phyloP scores from a whole-genome alignment of 2,888 invertebrate genomes.

The Chrysomela aeneicollis region DNA sequence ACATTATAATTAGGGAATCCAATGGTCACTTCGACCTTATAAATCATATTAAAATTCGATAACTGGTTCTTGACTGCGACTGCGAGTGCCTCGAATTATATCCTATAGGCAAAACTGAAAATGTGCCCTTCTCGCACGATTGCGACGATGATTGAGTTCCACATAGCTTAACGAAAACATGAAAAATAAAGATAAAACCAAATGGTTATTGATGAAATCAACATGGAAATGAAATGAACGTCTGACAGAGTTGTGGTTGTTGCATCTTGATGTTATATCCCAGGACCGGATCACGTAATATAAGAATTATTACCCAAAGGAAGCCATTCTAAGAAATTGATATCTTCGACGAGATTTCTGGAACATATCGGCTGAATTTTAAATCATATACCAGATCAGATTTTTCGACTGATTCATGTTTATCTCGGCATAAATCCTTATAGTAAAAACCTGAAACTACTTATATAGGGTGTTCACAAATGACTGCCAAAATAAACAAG shows the following conservation, averaged over 20 bases:
- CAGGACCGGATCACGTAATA: slow-evolving; percentile 3
- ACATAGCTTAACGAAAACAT: background rate
- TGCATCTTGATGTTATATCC: slow-evolving; percentile 21
- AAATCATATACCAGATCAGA: too few relatives aligned
- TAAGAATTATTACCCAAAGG: too few relatives aligned
- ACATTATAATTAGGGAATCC: background rate
- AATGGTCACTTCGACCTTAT: background rate
- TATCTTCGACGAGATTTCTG: too few relatives aligned
- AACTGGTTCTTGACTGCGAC: background rate
- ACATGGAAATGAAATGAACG: slow-evolving; percentile 47
- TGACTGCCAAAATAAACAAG: too few relatives aligned
- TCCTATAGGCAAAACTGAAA: background rate
- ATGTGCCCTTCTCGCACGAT: background rate
- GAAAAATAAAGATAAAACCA: slow-evolving; percentile 47
- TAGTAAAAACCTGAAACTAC: too few relatives aligned
- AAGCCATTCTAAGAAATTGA: too few relatives aligned
- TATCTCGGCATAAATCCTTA: too few relatives aligned
- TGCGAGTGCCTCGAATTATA: background rate
- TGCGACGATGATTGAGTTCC: slow-evolving; percentile 1
- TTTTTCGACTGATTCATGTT: too few relatives aligned
- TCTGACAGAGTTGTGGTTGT: slow-evolving; percentile 45
- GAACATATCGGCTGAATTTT: too few relatives aligned
- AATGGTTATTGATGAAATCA: slow-evolving; percentile 49
- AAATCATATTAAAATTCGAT: slow-evolving; percentile 3
- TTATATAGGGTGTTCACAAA: too few relatives aligned